Conservation (phyloP, 2,888 invertebrate genomes). For the Galerucella nymphaeae region DNA sequence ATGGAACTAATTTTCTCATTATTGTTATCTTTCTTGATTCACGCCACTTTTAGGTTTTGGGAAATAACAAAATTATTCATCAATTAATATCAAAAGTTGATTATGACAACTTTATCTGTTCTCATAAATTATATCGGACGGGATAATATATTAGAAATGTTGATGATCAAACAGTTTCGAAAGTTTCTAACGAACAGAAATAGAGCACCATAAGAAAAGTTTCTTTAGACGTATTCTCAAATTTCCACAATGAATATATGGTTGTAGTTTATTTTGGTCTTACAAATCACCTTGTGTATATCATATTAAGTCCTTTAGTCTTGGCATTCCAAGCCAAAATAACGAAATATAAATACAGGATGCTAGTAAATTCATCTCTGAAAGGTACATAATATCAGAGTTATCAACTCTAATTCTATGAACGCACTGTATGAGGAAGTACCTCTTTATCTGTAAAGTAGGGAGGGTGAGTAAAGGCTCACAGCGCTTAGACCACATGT, state of each 20-base stretch:
- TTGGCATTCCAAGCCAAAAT: too few species aligned
- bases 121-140: background rate
- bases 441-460: too few species aligned
- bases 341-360: too few species aligned
- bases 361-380: too few species aligned
- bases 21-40: background rate
- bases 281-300: too few species aligned
- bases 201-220: background rate
- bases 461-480: too few species aligned
- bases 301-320: too few species aligned
- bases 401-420: too few species aligned
- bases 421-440: too few species aligned
- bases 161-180: slow-evolving; percentile 3
- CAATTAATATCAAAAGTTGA: slow-evolving; percentile 6
- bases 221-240: background rate
- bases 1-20: background rate
- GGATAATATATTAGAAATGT: background rate
- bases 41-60: background rate
- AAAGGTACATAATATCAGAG: too few species aligned
- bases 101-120: slow-evolving; percentile 6
- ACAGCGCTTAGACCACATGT: too few species aligned
- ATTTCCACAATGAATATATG: background rate
- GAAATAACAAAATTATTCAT: background rate
- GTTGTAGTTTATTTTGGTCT: background rate
- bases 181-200: background rate